These are phyloP conservation scores for Zaprionus africanus DNA, from an alignment of 1,140 invertebrate species.

Conservation along the genomic window DNA sequence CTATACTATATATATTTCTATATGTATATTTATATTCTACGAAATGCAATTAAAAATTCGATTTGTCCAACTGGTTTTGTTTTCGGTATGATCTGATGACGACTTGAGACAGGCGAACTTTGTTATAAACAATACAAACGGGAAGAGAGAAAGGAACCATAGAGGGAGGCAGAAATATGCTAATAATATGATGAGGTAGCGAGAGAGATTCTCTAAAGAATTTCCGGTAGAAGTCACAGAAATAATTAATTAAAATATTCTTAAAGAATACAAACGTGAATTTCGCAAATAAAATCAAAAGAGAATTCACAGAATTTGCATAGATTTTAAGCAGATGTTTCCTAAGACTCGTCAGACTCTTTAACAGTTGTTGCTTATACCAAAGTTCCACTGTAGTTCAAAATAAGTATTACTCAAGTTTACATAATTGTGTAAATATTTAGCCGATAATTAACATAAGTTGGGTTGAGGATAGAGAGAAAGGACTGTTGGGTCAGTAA, in stretches of 20 bases:
- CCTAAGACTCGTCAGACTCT: not conserved
- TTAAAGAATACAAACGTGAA: not conserved
- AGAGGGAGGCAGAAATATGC: not conserved
- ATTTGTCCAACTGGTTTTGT: constrained; percentile 40
- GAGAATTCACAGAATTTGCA: not conserved
- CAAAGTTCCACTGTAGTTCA: not conserved
- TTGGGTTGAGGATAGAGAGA: constrained; percentile 22
- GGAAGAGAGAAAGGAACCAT: not conserved
- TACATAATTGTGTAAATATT: constrained; percentile 63
- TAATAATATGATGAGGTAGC: not conserved
- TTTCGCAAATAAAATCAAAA: not conserved
- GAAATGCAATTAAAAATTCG: constrained; percentile 67
- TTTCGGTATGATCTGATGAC: constrained; percentile 11
- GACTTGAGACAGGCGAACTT: constrained; percentile 5
- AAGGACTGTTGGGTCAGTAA: constrained; percentile 36
- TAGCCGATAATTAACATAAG: constrained; percentile 54
- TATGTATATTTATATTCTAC: constrained; percentile 25
- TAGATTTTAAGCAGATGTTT: not conserved
- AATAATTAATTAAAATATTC: not conserved
- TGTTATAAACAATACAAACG: not conserved
- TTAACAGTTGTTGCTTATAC: not conserved
- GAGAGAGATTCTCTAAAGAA: not conserved
- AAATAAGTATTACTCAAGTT: constrained; percentile 8
- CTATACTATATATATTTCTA: constrained; percentile 6
- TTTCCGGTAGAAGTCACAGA: constrained; percentile 1